Conservation (phyloP, 2,113 vertebrate genomes). For the Ellobius talpinus region DNA sequence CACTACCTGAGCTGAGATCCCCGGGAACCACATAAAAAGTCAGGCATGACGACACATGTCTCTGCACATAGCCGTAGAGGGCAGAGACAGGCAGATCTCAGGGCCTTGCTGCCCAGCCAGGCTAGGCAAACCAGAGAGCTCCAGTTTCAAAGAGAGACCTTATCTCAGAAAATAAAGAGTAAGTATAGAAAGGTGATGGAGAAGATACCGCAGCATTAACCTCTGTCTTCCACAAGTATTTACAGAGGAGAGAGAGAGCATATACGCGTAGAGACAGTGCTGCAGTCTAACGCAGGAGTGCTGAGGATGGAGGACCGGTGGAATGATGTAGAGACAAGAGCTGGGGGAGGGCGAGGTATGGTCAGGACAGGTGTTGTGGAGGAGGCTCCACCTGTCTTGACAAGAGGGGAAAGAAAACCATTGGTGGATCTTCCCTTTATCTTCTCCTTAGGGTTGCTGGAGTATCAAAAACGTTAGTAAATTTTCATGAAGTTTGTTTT, state of each 20-base stretch:
- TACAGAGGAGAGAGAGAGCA: not conserved
- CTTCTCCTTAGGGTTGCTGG: too few species aligned
- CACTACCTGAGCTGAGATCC: not conserved
- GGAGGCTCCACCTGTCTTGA: not conserved
- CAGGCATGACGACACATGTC: not conserved
- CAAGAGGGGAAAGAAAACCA: not conserved
- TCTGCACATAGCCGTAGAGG: not conserved
- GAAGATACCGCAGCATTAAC: not conserved
- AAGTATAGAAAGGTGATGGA: not conserved
- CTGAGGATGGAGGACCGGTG: not conserved
- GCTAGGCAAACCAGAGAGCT: not conserved
- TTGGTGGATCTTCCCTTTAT: not conserved
- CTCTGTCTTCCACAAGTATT: not conserved
- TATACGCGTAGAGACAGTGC: not conserved
- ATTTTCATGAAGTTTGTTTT: not conserved
- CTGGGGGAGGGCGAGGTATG: not conserved
- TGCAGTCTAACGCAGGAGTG: not conserved
- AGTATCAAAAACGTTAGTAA: not conserved
- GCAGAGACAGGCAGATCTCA: not conserved
- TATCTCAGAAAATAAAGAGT: not conserved
- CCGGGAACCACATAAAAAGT: not conserved
- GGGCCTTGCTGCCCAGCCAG: not conserved
- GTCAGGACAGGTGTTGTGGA: not conserved
- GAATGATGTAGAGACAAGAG: rapidly evolving
- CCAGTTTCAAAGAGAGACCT: not conserved